Base-by-base conservation (phyloP, 2,797 vertebrate genomes). In the Silurus aristotelis region DNA sequence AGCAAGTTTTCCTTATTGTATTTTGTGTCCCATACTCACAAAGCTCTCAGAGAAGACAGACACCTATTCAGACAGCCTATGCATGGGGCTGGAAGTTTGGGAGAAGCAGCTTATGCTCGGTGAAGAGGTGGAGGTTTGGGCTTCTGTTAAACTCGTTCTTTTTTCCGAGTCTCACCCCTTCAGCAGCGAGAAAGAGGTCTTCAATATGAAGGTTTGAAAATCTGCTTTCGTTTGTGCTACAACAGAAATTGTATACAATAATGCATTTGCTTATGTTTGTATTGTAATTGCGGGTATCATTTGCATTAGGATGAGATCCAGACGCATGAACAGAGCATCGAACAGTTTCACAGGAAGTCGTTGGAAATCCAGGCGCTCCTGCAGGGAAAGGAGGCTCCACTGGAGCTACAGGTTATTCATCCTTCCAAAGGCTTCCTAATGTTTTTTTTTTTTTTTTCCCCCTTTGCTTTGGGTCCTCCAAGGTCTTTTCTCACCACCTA, bases 31-130 rank as follows among this genome's bases (percentile, higher is more conserved):
- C 6, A 46, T 90, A 5, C 76, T 0, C 52, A 13, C 79, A 55
- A 20, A 99, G 98, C 92, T 99, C 89, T 97, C 96, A 17, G 98
- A 99, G 90, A 98, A 98, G 92, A 96, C 96, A 0, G 98, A 99
- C 76, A 88, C 93, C 52, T 95, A 95, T 80, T 90, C 94, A 90
- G 97, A 98, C 87, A 97, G 97, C 92, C 93, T 99, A 25, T 92
- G 89, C 83, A 96, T 96, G 90, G 97, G 94, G 56, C 92, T 97
- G 92, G 95, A 96, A 92, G 90, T 97, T 88, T 99, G 98, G 98
- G 97, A 98, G 87, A 98, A 97, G 90, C 96, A 98, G 90, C 94
- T 96, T 77, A 90, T 92, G 84, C 89, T 97, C 52, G 97, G 95
- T 6, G 92, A 83, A 60, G 95, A 94, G 14, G 89, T 97, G 0